Evolutionary conservation across 2,113 vertebrate species (phyloP).

Genomic region (Gasterosteus nipponicus): DNA sequence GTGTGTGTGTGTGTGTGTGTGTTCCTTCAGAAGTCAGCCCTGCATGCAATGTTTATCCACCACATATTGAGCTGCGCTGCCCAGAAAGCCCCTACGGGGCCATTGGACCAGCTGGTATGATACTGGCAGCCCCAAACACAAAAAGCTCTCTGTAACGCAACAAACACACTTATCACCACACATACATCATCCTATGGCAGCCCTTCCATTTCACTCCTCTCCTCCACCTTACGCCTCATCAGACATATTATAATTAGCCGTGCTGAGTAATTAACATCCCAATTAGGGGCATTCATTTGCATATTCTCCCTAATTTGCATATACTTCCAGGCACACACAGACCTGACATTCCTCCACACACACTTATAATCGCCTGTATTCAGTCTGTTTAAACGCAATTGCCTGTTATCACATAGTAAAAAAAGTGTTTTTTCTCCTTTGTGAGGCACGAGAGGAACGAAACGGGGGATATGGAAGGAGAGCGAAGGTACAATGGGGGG

Average conservation of each 20-base stretch:
- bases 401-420: constrained; percentile 2
- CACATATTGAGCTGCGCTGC: constrained; percentile 74
- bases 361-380: constrained; percentile 14
- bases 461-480: neutral
- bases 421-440: neutral
- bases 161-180: constrained; percentile 34
- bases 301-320: constrained; percentile 67
- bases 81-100: constrained; percentile 70
- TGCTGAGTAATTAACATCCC: constrained; percentile 79
- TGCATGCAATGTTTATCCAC: constrained; percentile 74
- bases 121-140: constrained; percentile 51
- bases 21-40: constrained; percentile 53
- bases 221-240: constrained; percentile 74
- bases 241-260: constrained; percentile 77
- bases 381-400: neutral
- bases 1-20: constrained; percentile 9
- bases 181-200: constrained; percentile 55
- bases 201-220: constrained; percentile 48
- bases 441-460: neutral
- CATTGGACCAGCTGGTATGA: constrained; percentile 73
- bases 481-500: neutral
- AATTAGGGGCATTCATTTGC: constrained; percentile 75
- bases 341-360: constrained; percentile 47
- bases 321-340: constrained; percentile 34
- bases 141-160: constrained; percentile 15